Evolutionary conservation across 2,113 vertebrate genomes (phyloP), one percentile per base, ranked within the genome.

Genomic region (Pao palembangensis): DNA sequence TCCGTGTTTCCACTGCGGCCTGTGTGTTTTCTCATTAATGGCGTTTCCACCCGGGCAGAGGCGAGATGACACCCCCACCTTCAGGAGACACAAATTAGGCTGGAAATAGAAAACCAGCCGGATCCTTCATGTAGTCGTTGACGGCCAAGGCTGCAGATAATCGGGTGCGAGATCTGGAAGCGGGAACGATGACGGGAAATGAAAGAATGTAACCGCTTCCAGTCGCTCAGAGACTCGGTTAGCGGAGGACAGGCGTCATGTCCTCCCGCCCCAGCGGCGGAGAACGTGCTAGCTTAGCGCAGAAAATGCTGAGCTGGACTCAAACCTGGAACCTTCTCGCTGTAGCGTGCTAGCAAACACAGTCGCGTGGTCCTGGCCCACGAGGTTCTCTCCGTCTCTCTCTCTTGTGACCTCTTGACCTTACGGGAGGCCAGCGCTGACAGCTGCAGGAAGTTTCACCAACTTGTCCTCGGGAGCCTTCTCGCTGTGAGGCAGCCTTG

Each of bases 21-120:
- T 56, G 76, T 11, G 21, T 80, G 81, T 86, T 72, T 87, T 84
- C 73, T 80, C 65, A 71, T 81, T 89, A 84, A 85, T 84, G 58
- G 64, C 74, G 81, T 84, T 86, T 84, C 81, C 80, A 79, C 78
- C 79, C 72, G 49, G 66, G 64, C 61, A 46, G 71, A 71, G 78
- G 66, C 52, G 43, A 74, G 70, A 75, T 76, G 67, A 82, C 34
- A 38, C 28, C 17, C 16, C 43, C 12, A 44, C 43, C 43, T 23
- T 10, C 3, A 15, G 42, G 3, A 43, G 42, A 15, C 10, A 6
- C 10, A 15, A 41, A 38, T 63, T 55, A 20, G 57, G 63, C 53
- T 76, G 58, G 62, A 73, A 78, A 63, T 59, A 65, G 62, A 51
- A 76, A 73, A 61, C 51, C 73, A 64, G 51, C 54, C 51, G 61